A percentile compares a stretch with the other conserved stretches of the same genome.
phyloP scores from a whole-genome alignment of 2,113 vertebrate genomes.

The Entelurus aequoreus region DNA sequence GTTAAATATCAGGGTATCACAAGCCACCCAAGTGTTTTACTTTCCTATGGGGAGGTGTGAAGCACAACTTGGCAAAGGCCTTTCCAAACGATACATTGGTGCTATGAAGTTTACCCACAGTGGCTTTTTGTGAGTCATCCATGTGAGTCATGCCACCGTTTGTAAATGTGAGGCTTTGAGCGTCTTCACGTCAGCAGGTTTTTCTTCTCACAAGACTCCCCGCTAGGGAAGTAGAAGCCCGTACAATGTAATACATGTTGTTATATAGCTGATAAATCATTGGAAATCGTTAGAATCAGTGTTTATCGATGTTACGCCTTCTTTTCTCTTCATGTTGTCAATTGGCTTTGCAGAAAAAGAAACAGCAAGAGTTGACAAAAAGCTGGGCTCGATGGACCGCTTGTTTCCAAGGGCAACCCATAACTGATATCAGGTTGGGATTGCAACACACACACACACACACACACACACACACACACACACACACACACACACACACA shows the following conservation, averaged over 20 bases:
- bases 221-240: neutral
- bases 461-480: no score
- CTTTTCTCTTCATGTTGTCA: constrained; percentile 13
- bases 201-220: neutral
- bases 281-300: neutral
- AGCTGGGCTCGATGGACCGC: constrained; percentile 75
- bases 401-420: constrained; percentile 72
- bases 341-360: constrained; percentile 63
- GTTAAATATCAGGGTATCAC: constrained; percentile 4
- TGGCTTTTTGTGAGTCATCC: neutral
- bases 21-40: constrained; percentile 1
- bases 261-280: no score
- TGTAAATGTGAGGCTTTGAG: neutral
- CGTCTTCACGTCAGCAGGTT: neutral
- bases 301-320: neutral
- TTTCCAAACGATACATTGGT: constrained; percentile 23
- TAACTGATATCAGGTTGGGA: constrained; percentile 69
- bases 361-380: constrained; percentile 66
- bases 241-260: no score
- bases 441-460: constrained; percentile 12
- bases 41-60: constrained; percentile 10
- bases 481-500: no score
- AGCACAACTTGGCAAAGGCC: constrained; percentile 31
- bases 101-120: constrained; percentile 1
- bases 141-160: constrained; percentile 33